A percentile compares a stretch with the other conserved stretches of the same genome.
phyloP scores from a whole-genome alignment of 92 coral and sea anemone species.

The Paramuricea clavata region DNA sequence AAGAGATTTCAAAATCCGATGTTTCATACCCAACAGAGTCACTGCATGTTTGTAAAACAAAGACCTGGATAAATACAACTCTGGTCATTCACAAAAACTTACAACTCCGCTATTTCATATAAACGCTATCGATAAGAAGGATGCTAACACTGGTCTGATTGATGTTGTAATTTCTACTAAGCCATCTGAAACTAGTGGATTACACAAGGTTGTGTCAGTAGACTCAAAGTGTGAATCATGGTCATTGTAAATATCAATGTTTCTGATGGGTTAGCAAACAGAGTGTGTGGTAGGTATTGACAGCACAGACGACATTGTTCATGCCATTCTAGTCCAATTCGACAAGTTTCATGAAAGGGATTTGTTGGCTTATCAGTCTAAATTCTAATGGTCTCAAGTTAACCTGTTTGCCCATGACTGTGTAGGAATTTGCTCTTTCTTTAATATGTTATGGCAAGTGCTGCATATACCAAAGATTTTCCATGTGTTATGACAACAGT shows the following conservation, averaged over 20 bases:
- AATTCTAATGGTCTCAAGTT: too few relatives aligned
- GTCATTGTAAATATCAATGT: conserved; percentile 19
- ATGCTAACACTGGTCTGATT: too few relatives aligned
- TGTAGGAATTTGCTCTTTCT: too few relatives aligned
- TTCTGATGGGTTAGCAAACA: conserved; percentile 38
- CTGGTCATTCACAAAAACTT: not conserved
- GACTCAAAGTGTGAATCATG: conserved; percentile 23
- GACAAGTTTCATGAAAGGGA: too few relatives aligned
- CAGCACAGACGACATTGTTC: conserved; percentile 26
- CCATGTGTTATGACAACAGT: too few relatives aligned
- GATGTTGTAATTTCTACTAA: too few relatives aligned
- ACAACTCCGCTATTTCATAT: too few relatives aligned
- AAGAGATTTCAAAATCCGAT: not conserved
- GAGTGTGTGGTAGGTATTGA: conserved; percentile 31
- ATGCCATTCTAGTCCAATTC: conserved; percentile 20
- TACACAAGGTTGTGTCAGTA: not conserved
- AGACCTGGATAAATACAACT: conserved; percentile 20
- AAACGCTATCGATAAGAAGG: too few relatives aligned
- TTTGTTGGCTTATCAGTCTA: too few relatives aligned
- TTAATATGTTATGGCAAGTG: too few relatives aligned
- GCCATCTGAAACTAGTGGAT: not conserved
- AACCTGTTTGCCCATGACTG: too few relatives aligned
- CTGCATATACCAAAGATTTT: too few relatives aligned
- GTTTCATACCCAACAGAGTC: conserved; percentile 11
- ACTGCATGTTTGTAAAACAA: conserved; percentile 24